These are phyloP conservation scores for Xyrichtys novacula DNA, from an alignment of 2,797 vertebrate species.

Conservation along the genomic window DNA sequence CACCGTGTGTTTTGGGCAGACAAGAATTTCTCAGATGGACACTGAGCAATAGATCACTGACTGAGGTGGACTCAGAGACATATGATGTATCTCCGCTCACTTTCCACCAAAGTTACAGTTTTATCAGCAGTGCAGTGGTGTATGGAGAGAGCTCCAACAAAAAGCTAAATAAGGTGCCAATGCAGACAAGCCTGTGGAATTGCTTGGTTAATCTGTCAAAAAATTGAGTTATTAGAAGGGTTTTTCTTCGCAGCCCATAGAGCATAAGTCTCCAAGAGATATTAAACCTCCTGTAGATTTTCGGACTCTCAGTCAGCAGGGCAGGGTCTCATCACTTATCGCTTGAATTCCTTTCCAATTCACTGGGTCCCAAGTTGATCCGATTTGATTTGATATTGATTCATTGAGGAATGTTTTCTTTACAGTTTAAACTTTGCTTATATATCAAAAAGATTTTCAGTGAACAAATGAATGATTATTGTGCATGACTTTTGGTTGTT, in stretches of 20 bases:
- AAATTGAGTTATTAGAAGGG: neutral
- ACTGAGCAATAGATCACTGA: neutral
- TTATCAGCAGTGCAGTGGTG: neutral
- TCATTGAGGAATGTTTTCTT: too few relatives aligned
- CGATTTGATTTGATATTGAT: too few relatives aligned
- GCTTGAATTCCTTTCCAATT: too few relatives aligned
- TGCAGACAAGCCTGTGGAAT: neutral
- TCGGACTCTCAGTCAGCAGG: too few relatives aligned
- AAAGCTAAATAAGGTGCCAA: neutral
- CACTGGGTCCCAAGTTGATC: too few relatives aligned
- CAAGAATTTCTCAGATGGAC: neutral
- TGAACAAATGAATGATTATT: too few relatives aligned
- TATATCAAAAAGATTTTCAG: too few relatives aligned
- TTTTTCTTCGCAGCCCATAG: neutral
- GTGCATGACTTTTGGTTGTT: too few relatives aligned
- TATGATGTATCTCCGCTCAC: neutral
- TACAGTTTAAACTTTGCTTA: too few relatives aligned
- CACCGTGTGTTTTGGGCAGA: neutral
- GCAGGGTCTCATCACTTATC: too few relatives aligned
- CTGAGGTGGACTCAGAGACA: neutral
- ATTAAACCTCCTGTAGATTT: neutral
- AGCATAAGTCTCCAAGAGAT: neutral
- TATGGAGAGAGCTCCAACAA: neutral
- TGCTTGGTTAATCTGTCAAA: neutral
- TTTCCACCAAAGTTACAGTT: neutral